Base-by-base conservation (phyloP, 1,140 invertebrate genomes). In the Hylaeus anthracinus region DNA sequence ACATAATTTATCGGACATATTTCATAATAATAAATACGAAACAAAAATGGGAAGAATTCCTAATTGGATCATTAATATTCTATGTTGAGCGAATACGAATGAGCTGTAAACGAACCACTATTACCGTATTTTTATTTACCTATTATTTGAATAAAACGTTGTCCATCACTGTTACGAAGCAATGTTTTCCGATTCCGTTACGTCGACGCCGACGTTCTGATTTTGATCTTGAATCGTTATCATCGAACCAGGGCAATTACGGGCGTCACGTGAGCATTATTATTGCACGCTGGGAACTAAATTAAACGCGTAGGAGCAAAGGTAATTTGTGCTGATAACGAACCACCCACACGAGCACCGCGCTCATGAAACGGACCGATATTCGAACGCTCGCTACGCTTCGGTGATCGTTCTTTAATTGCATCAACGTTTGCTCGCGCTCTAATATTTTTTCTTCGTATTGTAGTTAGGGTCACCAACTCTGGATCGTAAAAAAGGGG, bases 251-350 rank as follows among this genome's bases (percentile, higher is more conserved):
- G 61, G 12, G 75, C 72, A 86, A 86, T 86, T 83, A 83, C 84
- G 56, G 43, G 63, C 67, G 84, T 86, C 81, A 73, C 63, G 75
- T 60, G 85, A 86, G 79, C 80, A 81, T 89, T 89, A 86, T 89
- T 88, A 87, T 87, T 87, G 81, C 81, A 87, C 61, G 81, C 76
- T 82, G 77, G 69, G 74, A 83, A 84, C 72, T 84, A 76, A 76
- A 84, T 84, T 84, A 84, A 84, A 76, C 79, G 72, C 72, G 88
- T 89, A 88, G 88, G 86, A 88, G 88, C 83, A 79, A 80, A 79
- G 81, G 84, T 89, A 89, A 89, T 89, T 89, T 83, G 81, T 69
- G 79, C 87, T 84, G 88, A 89, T 89, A 89, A 89, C 86, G 82
- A 89, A 77, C 84, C 75, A 86, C 84, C 84, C 88, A 86, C 88